Base-by-base conservation (phyloP, 2,113 vertebrate species). In the Myocastor coypus region DNA sequence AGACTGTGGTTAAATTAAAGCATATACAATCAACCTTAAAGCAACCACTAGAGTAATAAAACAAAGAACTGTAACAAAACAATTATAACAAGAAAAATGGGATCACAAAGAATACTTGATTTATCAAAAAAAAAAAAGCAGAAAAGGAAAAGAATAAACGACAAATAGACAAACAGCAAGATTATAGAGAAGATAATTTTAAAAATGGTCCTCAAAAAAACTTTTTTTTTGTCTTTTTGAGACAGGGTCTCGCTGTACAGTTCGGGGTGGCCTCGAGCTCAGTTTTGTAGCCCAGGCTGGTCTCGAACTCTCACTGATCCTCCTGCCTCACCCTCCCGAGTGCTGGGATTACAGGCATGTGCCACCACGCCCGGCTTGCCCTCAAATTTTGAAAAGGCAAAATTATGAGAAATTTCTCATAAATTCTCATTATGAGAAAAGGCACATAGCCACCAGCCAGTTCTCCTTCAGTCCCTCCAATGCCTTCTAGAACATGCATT, bases 51-150 rank as follows among this genome's bases (percentile, higher is more conserved):
- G 78, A 80, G 40, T 89, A 61, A 17, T 78, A 91, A 91, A 80
- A 64, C 34, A 92, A 50, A 64, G 63, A 87, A 46, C 66, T 68
- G 40, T 57, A 93, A 52, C n/a, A 84, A 89, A n/a, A 57, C 26
- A 81, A 68, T 50, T 1, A 78, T 86, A 20, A 57, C 52, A 26
- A 87, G 89, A 73, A 86, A 68, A n/a, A 61, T 77, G 40, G 66
- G 50, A 87, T 40, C 50, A 37, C 5, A 61, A 80, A 91, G 50
- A 13, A 50, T 80, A 78, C 20, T 34, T 69, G 28, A 89, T 88
- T 69, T 89, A 68, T 20, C 80, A 80, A 89, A 95, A 69, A 80
- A 89, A 95, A 69, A 26, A 61, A 61, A 73, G n/a, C 52, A 88
- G 50, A 75, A 83, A 89, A 78, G 5, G 46, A 46, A 46, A 46